Evolutionary conservation across 2,888 invertebrate genomes (phyloP), one percentile per base, ranked within the genome.

Genomic region (Eilema sororculum): DNA sequence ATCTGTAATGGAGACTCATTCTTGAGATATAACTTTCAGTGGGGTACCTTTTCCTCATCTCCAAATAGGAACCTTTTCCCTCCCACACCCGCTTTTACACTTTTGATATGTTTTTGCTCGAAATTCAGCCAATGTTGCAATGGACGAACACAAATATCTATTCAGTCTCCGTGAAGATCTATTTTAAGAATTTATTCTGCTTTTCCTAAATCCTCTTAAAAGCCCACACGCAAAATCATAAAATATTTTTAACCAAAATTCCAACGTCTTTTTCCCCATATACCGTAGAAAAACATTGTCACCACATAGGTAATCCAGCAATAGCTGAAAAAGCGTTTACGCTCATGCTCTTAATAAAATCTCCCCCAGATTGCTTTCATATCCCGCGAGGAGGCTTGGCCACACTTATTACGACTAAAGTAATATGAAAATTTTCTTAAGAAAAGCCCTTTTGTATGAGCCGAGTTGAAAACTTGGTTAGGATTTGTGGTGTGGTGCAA

Each of bases 371-470:
- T 80, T 80, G 75, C 79, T 75, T 73, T 75, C 77, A 75, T 79
- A 81, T 77, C 76, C 79, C 77, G 20, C 25, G 74, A 75, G 73
- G 69, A 70, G 75, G 69, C 75, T 57, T 67, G 65, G 78, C 78
- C 74, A 83, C 82, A 83, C 86, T 88, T 87, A 87, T 87, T 85
- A 88, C 84, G 78, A 80, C 78, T 85, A 86, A 89, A 85, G 88
- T 88, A 87, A 90, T 90, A 90, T 90, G 88, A 89, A 90, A 89
- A 90, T 89, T 88, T 86, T 82, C 86, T 82, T 75, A 87, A 87
- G 86, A 87, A 89, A 72, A 88, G 86, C 84, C 87, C 86, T 87
- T 79, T 89, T 89, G 87, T 89, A 84, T 87, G 87, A 86, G 85
- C 79, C 73, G 78, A 86, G 85, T 89, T 89, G 79, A 74, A 76